A percentile compares a stretch with the other conserved stretches of the same genome.
Evolutionary conservation across 2,113 vertebrate genomes (phyloP).

Genomic region (Pollachius pollachius): DNA sequence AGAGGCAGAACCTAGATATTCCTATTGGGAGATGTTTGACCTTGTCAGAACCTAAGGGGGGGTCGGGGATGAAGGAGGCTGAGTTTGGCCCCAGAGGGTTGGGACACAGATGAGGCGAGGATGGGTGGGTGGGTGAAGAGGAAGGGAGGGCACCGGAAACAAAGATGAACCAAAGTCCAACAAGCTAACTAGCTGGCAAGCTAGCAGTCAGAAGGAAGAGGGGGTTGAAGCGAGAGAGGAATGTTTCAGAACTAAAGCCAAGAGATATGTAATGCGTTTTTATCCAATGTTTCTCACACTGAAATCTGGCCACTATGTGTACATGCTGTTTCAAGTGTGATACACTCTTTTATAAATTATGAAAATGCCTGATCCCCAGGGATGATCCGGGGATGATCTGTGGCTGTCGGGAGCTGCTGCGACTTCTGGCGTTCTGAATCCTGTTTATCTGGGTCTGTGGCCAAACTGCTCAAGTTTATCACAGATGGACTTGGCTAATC

Average conservation of each 20-base stretch:
- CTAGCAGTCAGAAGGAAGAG: background rate
- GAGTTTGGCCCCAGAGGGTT: slow-evolving; percentile 44
- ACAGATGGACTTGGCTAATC: slow-evolving; percentile 61
- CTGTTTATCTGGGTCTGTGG: slow-evolving; percentile 59
- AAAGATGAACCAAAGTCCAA: slow-evolving; percentile 10
- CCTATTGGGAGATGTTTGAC: slow-evolving; percentile 75
- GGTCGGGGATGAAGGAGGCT: slow-evolving; percentile 61
- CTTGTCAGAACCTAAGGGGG: slow-evolving; percentile 63
- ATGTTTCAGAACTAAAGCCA: background rate
- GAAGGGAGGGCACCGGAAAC: background rate
- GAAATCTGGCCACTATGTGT: slow-evolving; percentile 8
- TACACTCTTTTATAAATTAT: slow-evolving; percentile 37
- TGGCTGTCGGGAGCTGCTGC: slow-evolving; percentile 43
- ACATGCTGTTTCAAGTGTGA: slow-evolving; percentile 14
- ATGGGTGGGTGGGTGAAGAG: background rate
- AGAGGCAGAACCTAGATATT: slow-evolving; percentile 52
- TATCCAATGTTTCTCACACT: slow-evolving; percentile 1
- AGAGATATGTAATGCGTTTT: slow-evolving; percentile 7
- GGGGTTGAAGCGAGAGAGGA: background rate
- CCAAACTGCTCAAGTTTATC: slow-evolving; percentile 61
- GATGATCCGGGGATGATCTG: slow-evolving; percentile 54
- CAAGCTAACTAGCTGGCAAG: background rate
- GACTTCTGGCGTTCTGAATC: slow-evolving; percentile 59
- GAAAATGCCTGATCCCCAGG: slow-evolving; percentile 29
- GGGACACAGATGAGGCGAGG: slow-evolving; percentile 14